Base-by-base conservation (phyloP, 2,888 invertebrate genomes). In the Portevinia maculata region DNA sequence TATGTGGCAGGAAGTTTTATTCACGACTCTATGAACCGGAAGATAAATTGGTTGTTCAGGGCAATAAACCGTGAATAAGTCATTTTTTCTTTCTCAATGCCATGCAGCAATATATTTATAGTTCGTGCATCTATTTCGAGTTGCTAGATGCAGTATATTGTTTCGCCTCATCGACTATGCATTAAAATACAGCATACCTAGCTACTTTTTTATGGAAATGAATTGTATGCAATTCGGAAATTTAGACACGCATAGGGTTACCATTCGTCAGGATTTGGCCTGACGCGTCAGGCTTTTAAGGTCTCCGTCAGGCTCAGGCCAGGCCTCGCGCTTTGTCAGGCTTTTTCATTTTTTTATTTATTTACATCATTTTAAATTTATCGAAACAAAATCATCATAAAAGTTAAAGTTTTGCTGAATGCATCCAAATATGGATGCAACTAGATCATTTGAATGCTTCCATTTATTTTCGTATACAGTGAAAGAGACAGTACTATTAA, bases 31-130 rank as follows among this genome's bases (percentile, higher is more conserved):
- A 52, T 60, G 64, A 81, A 59, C 52, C 19, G 69, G 69, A 70
- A 59, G 57, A 70, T 53, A 65, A 65, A 75, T 69, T 70, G 69
- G 17, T 75, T 71, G 39, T 64, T 60, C 53, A 48, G 81, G 17
- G 65, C 76, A 76, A 65, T 76, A 76, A 64, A 76, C 70, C 53
- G 60, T 81, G 60, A 81, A 71, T 75, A 81, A 65, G 48, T 53
- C 53, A 71, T 30, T 37, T 59, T 50, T 11, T 21, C 28, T 1
- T 24, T 17, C 13, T 8, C 21, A 55, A 11, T 32, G 44, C 34
- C 50, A 50, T 28, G 24, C 44, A n/a, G 48, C 32, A 50, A 17
- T 0, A 5, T 32, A 19, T 46, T 32, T 21, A 46, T 21, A 21
- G 60, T 34, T 1, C 32, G 44, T 65, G 19, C 21, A 65, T 13